phyloP scores from a whole-genome alignment of 2,888 invertebrate genomes.

The Pristionchus fissidentatus region DNA sequence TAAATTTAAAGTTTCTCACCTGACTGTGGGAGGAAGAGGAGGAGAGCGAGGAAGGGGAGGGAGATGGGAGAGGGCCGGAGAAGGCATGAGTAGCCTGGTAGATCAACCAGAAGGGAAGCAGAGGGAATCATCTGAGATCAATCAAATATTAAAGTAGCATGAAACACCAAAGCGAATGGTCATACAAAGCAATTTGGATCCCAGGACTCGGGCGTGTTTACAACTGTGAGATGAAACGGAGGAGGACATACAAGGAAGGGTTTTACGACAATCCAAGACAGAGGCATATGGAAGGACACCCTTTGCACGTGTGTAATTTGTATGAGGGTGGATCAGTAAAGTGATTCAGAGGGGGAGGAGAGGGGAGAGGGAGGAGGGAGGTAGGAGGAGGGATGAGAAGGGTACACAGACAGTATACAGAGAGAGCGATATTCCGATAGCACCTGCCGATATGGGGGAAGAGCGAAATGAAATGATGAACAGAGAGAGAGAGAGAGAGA shows the following conservation, averaged over 20 bases:
- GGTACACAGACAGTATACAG: slow-evolving; percentile 37
- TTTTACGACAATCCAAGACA: neutral
- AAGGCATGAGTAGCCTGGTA: neutral
- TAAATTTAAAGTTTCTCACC: too few relatives aligned
- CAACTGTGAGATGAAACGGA: neutral
- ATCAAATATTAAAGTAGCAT: too few relatives aligned
- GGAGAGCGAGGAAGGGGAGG: neutral
- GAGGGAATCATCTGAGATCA: slow-evolving; percentile 28
- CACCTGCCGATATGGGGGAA: too few relatives aligned
- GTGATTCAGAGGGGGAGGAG: slow-evolving; percentile 4
- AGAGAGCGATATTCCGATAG: slow-evolving; percentile 17
- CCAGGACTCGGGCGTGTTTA: too few relatives aligned
- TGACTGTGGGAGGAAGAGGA: slow-evolving; percentile 16
- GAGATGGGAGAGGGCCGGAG: neutral
- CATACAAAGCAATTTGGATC: too few relatives aligned
- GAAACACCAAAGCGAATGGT: too few relatives aligned
- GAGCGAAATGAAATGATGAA: slow-evolving; percentile 24
- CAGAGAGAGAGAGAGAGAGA: neutral
- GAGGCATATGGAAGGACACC: slow-evolving; percentile 37
- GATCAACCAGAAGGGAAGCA: neutral
- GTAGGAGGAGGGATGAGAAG: neutral
- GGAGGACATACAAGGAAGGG: neutral
- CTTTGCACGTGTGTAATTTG: slow-evolving; percentile 38
- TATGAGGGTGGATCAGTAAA: slow-evolving; percentile 13
- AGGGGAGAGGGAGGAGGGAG: neutral